These are phyloP conservation scores for Mustelus asterias DNA, from an alignment of 2,113 vertebrate species.

Conservation along the genomic window DNA sequence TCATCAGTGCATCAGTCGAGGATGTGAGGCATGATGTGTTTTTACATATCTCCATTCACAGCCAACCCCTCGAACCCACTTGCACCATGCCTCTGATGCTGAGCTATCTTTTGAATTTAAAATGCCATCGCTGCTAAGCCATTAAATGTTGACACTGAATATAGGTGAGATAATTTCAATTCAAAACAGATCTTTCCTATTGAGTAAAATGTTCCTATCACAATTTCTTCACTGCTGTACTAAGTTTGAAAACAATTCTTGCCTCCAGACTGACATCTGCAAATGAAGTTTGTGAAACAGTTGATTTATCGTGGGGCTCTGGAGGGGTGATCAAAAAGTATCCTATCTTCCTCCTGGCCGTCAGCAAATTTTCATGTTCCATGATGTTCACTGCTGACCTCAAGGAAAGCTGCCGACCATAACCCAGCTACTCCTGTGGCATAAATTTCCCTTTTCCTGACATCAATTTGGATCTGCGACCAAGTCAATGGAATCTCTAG, in stretches of 20 bases:
- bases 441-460: no score
- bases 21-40: no score
- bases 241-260: background rate
- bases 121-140: background rate
- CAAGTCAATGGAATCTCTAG: no score
- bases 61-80: no score
- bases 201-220: background rate
- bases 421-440: no score
- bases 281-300: background rate
- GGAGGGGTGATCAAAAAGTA: background rate
- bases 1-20: no score
- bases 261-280: background rate
- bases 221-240: background rate
- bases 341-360: background rate
- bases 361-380: background rate
- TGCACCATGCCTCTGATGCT: no score
- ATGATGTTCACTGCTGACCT: no score
- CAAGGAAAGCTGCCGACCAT: no score
- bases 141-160: background rate
- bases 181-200: background rate
- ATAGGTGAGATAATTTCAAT: background rate
- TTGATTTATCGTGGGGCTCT: background rate
- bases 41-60: no score
- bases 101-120: background rate
- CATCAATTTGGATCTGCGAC: no score